These are phyloP conservation scores for Amblyraja radiata DNA, from an alignment of 2,797 vertebrate species.

Conservation along the genomic window DNA sequence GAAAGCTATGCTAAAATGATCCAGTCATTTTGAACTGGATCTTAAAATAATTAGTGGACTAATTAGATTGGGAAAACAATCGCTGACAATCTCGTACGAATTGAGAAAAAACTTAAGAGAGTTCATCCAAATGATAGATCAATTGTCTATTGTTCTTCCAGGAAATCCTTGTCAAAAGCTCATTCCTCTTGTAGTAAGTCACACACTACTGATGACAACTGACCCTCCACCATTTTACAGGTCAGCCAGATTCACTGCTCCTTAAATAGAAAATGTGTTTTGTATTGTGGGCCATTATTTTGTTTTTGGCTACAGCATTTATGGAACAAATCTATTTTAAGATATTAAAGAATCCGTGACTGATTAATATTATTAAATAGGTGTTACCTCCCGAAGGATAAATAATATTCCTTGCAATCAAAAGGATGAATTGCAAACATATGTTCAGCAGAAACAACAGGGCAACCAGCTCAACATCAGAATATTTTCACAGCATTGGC, in stretches of 20 bases:
- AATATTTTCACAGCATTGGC: background rate
- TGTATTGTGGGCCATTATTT: background rate
- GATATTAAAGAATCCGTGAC: background rate
- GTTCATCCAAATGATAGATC: constrained; percentile 3
- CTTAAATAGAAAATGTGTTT: background rate
- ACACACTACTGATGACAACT: background rate
- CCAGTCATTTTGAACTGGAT: background rate
- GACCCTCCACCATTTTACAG: background rate
- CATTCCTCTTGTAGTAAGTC: background rate
- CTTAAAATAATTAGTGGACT: background rate
- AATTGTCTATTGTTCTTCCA: constrained; percentile 29
- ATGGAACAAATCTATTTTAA: constrained; percentile 16
- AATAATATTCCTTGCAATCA: background rate
- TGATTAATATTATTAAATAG: constrained; percentile 7
- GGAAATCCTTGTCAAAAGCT: constrained; percentile 29
- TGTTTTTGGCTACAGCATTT: background rate
- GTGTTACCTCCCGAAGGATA: background rate
- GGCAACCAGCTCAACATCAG: background rate
- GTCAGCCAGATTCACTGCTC: background rate
- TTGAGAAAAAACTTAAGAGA: background rate
- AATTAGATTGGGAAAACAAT: constrained; percentile 16
- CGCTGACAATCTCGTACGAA: constrained; percentile 3
- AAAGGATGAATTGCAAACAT: background rate
- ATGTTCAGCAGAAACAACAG: constrained; percentile 3
- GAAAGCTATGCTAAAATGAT: background rate